Base-by-base conservation (phyloP, 2,797 vertebrate genomes). In the Cyprinodon diabolis region DNA sequence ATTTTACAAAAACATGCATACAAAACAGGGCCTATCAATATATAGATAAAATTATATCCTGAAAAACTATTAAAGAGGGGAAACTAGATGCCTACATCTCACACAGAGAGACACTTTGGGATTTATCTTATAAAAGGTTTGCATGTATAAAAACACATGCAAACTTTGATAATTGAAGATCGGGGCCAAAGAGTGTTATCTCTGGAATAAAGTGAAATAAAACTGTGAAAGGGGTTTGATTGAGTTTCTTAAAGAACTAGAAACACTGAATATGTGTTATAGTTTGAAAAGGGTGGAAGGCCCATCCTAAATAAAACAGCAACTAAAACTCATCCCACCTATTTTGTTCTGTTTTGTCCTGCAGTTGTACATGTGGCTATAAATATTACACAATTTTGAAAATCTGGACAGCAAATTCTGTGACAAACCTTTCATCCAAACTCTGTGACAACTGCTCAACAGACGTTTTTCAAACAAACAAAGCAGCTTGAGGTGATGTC, bases 161-260 rank as follows among this genome's bases (percentile, higher is more conserved):
- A 30, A 30, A 30, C 30, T 30, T 30, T 30, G 30, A 30, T 30
- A 2, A 3, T 30, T 30, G 30, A 30, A 30, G 30, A 30, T 30
- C 30, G 30, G 30, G 30, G 2, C 30, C 30, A 68, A 79, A 85
- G 84, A 81, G 83, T 69, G 87, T 83, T 66, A 76, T 30, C 51
- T 72, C 84, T 89, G 88, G 86, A 78, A 77, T 84, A 83, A 80
- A 76, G 82, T 90, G 84, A 88, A 85, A 81, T 82, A 76, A 87
- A 87, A 66, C 79, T 74, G 89, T 84, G 69, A 75, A 75, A 83
- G 71, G 81, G 43, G 37, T 54, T 80, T 51, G 21, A 51, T 57
- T 74, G 49, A 83, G 57, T 14, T 55, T 55, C 35, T 11, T 10
- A 54, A 30, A 76, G 56, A 68, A 30, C 30, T 30, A 30, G 30